Percentiles rank a stretch among this genome's conserved stretches.
These are phyloP conservation scores for Sesia apiformis DNA, from an alignment of 2,888 invertebrate species.

Conservation along the genomic window DNA sequence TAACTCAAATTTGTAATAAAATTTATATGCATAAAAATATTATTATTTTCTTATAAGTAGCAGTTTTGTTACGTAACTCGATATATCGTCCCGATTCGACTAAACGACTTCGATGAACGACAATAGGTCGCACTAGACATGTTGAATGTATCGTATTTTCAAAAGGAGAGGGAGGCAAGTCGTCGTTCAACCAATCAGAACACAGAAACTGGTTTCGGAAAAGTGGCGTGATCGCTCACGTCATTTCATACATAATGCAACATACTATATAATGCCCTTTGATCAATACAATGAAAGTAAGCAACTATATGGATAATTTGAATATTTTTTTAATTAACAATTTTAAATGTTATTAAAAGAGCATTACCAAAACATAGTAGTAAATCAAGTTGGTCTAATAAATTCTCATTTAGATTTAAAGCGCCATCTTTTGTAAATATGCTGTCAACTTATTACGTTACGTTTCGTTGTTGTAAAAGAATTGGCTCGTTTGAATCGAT, in stretches of 20 bases:
- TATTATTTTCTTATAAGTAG: too few species aligned
- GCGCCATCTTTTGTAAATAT: too few species aligned
- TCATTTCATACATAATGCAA: constrained; percentile 32
- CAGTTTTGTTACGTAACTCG: too few species aligned
- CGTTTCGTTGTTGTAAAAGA: too few species aligned
- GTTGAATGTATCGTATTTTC: constrained; percentile 53
- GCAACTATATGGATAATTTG: background rate
- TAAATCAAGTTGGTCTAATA: too few species aligned
- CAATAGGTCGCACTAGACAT: constrained; percentile 35
- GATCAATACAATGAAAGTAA: constrained; percentile 13
- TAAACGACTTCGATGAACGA: background rate
- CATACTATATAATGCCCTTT: constrained; percentile 7
- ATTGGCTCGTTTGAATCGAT: too few species aligned
- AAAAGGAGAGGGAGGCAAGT: constrained; percentile 34
- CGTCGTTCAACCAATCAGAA: constrained; percentile 43
- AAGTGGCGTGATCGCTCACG: constrained; percentile 71
- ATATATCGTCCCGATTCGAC: background rate
- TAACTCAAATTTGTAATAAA: too few species aligned
- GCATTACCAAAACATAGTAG: too few species aligned
- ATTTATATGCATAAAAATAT: too few species aligned
- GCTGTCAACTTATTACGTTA: too few species aligned
- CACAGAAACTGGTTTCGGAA: constrained; percentile 36
- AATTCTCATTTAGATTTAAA: too few species aligned
- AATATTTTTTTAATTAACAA: background rate
- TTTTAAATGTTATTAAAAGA: too few species aligned